Evolutionary conservation across 2,888 invertebrate genomes (phyloP).

Genomic region (Palloptera scutellata): DNA sequence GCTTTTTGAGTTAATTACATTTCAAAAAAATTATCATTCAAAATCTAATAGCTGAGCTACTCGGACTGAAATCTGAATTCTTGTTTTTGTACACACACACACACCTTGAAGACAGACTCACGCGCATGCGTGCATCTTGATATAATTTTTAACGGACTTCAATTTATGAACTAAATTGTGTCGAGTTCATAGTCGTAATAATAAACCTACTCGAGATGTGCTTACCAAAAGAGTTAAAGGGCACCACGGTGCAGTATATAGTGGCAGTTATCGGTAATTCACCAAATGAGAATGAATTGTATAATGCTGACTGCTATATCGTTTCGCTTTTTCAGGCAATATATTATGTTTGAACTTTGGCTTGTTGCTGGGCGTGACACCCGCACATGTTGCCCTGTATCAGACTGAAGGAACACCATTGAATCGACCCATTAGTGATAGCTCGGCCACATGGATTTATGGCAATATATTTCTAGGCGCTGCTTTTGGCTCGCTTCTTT

Average conservation of each 20-base stretch:
- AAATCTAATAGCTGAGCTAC: no score
- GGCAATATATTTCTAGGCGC: constrained; percentile 54
- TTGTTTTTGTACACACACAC: no score
- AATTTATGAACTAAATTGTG: no score
- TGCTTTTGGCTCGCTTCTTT: constrained; percentile 50
- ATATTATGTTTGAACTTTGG: constrained; percentile 59
- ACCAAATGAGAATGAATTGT: neutral
- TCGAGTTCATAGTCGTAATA: no score
- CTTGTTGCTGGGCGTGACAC: constrained; percentile 56
- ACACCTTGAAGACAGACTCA: no score
- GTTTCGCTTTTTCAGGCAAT: constrained; percentile 45
- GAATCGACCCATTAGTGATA: constrained; percentile 41
- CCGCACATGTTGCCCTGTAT: constrained; percentile 52
- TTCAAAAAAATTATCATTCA: no score
- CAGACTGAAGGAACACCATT: constrained; percentile 50
- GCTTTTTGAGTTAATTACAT: no score
- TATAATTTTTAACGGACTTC: no score
- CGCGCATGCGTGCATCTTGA: no score
- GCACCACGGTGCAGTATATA: constrained; percentile 47
- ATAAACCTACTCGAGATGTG: no score
- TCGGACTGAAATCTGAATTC: no score
- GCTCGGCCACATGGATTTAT: constrained; percentile 50
- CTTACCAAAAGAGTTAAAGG: constrained; percentile 47
- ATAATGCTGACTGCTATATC: neutral
- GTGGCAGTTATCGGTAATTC: constrained; percentile 49